Percentiles rank a stretch among this genome's conserved stretches.
Evolutionary conservation across 2,113 vertebrate species (phyloP).

Genomic region (Gopherus flavomarginatus): DNA sequence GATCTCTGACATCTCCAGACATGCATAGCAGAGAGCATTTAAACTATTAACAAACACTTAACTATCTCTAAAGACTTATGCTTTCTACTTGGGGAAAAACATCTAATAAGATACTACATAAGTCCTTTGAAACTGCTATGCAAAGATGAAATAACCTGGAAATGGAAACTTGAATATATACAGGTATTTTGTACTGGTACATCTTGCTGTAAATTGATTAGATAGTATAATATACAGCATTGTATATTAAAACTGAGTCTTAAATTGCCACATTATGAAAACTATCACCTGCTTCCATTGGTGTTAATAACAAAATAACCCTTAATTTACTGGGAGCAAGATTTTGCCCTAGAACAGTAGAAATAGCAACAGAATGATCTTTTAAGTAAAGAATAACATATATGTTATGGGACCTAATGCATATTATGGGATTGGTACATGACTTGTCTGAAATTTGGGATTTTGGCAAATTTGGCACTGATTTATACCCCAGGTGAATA

Average conservation of each 20-base stretch:
- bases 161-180: neutral
- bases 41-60: neutral
- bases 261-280: slow-evolving; percentile 47
- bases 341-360: slow-evolving; percentile 27
- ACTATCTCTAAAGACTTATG: neutral
- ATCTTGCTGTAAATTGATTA: slow-evolving; percentile 46
- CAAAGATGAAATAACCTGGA: neutral
- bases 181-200: slow-evolving; percentile 24
- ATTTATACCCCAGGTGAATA: neutral
- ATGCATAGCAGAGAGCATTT: neutral
- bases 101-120: neutral
- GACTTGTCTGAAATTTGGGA: neutral
- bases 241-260: slow-evolving; percentile 37
- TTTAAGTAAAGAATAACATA: slow-evolving; percentile 5
- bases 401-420: neutral
- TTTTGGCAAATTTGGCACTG: neutral
- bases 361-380: neutral
- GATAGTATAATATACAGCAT: slow-evolving; percentile 4
- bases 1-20: neutral
- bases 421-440: neutral
- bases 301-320: slow-evolving; percentile 38
- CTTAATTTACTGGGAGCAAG: slow-evolving; percentile 33
- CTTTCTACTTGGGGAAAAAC: neutral
- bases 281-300: slow-evolving; percentile 6
- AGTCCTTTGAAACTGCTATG: neutral